A percentile compares a stretch with the other conserved stretches of the same genome.
Conservation (phyloP, 2,797 vertebrate species). For the Enteromius anoplus region DNA sequence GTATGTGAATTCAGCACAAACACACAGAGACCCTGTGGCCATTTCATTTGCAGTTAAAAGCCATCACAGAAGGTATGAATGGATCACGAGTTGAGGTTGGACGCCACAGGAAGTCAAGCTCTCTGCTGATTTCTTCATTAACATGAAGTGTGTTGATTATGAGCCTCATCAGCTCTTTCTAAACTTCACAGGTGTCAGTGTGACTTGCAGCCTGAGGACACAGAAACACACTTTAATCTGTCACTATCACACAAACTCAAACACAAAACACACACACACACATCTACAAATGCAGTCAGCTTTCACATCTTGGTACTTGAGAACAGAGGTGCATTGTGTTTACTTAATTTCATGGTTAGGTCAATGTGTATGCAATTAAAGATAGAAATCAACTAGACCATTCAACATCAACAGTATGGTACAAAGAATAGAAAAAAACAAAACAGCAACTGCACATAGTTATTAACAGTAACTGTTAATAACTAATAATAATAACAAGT, state of each 20-base stretch:
- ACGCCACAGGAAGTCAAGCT: not conserved
- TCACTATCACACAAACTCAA: not conserved
- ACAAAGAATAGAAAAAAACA: too few relatives aligned
- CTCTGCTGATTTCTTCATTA: constrained; percentile 24
- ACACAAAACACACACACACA: not conserved
- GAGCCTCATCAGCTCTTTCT: constrained; percentile 27
- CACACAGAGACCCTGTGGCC: not conserved
- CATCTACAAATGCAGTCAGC: not conserved
- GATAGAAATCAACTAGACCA: not conserved
- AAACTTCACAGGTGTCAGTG: constrained; percentile 34
- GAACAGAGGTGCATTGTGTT: not conserved
- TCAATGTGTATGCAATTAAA: not conserved
- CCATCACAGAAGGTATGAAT: constrained; percentile 23
- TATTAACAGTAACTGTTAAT: too few relatives aligned
- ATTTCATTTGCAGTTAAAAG: constrained; percentile 24
- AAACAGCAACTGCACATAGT: too few relatives aligned
- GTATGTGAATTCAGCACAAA: constrained; percentile 12
- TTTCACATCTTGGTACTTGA: not conserved
- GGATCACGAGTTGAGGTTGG: not conserved
- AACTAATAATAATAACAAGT: too few relatives aligned
- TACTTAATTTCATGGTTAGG: not conserved
- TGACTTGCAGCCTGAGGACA: not conserved
- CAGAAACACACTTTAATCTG: not conserved
- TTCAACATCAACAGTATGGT: too few relatives aligned
- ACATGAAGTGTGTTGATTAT: constrained; percentile 15